A percentile compares a stretch with the other conserved stretches of the same genome.
phyloP scores from a whole-genome alignment of 37 sponge, comb jelly and placozoan species.

The Tethya wilhelma region DNA sequence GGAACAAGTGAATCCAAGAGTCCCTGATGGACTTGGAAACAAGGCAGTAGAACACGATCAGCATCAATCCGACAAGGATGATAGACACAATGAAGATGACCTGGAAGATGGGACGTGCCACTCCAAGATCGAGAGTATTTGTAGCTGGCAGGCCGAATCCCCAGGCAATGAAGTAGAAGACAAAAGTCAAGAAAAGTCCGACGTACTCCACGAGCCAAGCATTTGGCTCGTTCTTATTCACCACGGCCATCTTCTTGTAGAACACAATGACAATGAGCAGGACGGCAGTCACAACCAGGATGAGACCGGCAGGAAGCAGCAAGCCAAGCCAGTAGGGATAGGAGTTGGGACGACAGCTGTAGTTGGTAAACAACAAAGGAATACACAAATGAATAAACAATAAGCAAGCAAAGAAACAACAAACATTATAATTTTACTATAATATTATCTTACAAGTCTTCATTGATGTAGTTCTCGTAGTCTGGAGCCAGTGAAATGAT shows the following conservation, averaged over 20 bases:
- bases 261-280: neutral
- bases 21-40: neutral
- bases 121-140: neutral
- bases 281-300: neutral
- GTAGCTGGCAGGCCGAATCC: conserved; percentile 38
- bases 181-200: neutral
- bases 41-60: conserved; percentile 20
- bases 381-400: neutral
- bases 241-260: neutral
- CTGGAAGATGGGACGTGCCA: conserved; percentile 7
- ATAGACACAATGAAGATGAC: conserved; percentile 6
- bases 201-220: neutral
- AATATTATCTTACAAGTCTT: conserved; percentile 21
- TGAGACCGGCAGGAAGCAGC: conserved; percentile 4
- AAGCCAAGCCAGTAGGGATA: conserved; percentile 30
- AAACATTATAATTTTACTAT: neutral
- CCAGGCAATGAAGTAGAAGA: conserved; percentile 28
- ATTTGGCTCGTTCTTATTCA: too few relatives aligned
- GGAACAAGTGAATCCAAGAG: neutral
- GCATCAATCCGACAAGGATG: conserved; percentile 1
- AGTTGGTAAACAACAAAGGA: neutral
- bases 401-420: neutral
- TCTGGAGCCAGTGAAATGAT: neutral
- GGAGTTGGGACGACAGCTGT: conserved; percentile 25
- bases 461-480: neutral